A percentile compares a stretch with the other conserved stretches of the same genome.
Conservation (phyloP, 2,113 vertebrate genomes). For the Zingel zingel region DNA sequence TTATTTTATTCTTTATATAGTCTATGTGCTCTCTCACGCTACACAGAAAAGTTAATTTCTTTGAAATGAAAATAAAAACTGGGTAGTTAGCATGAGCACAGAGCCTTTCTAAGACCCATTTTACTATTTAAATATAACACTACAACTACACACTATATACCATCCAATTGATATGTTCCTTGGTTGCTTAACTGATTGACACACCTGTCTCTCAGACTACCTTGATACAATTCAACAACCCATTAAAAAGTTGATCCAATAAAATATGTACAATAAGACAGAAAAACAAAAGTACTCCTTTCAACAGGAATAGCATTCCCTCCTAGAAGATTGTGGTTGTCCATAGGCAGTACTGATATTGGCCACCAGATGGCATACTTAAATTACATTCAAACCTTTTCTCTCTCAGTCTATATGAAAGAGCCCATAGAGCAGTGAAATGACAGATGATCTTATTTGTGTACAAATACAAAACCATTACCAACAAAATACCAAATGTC, state of each 20-base stretch:
- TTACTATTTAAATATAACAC: neutral
- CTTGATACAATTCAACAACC: neutral
- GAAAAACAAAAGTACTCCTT: neutral
- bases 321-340: neutral
- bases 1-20: neutral
- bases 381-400: neutral
- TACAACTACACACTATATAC: neutral
- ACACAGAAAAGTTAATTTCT: neutral
- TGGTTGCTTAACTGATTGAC: neutral
- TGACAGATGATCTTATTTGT: neutral
- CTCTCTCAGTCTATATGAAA: neutral
- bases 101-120: neutral
- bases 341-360: neutral
- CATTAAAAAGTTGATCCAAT: neutral
- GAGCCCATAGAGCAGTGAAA: neutral
- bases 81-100: neutral
- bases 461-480: neutral
- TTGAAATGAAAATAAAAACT: neutral
- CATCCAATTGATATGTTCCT: neutral
- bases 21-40: neutral
- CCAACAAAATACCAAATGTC: neutral
- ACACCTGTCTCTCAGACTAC: neutral
- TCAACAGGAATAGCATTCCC: neutral
- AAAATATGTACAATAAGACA: neutral
- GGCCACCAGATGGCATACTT: conserved; percentile 49